Conservation (phyloP, 2,888 invertebrate genomes). For the Choreutis nemorana region DNA sequence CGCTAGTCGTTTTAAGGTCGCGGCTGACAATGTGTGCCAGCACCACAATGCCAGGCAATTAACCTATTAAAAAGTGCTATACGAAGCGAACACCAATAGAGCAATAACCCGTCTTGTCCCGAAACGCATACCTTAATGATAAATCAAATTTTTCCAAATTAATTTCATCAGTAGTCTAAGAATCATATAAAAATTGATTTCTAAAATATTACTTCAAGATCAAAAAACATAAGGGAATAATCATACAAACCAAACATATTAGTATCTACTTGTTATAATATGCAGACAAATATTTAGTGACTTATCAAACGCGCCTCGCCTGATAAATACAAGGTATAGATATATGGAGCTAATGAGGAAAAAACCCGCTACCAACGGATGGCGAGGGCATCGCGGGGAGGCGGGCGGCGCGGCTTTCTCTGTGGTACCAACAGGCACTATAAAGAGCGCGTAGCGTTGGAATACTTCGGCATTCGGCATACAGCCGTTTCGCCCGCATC, state of each 20-base stretch:
- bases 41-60: constrained; percentile 62
- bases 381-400: constrained; percentile 34
- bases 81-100: constrained; percentile 40
- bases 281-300: too few relatives aligned
- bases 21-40: constrained; percentile 56
- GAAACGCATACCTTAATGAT: too few relatives aligned
- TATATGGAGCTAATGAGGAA: constrained; percentile 59
- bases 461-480: constrained; percentile 63
- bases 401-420: constrained; percentile 62
- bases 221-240: too few relatives aligned
- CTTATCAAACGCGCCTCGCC: constrained; percentile 37
- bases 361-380: constrained; percentile 55
- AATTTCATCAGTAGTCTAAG: too few relatives aligned
- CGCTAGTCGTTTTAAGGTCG: constrained; percentile 59
- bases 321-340: constrained; percentile 52
- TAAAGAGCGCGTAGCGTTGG: constrained; percentile 59
- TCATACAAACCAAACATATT: too few relatives aligned
- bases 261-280: too few relatives aligned
- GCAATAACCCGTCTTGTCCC: constrained; percentile 46
- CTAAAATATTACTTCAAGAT: too few relatives aligned
- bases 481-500: constrained; percentile 63
- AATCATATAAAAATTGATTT: too few relatives aligned
- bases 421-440: constrained; percentile 49
- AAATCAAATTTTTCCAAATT: too few relatives aligned
- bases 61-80: constrained; percentile 57